phyloP scores from a whole-genome alignment of 2,797 vertebrate species.

The Etheostoma perlongum region DNA sequence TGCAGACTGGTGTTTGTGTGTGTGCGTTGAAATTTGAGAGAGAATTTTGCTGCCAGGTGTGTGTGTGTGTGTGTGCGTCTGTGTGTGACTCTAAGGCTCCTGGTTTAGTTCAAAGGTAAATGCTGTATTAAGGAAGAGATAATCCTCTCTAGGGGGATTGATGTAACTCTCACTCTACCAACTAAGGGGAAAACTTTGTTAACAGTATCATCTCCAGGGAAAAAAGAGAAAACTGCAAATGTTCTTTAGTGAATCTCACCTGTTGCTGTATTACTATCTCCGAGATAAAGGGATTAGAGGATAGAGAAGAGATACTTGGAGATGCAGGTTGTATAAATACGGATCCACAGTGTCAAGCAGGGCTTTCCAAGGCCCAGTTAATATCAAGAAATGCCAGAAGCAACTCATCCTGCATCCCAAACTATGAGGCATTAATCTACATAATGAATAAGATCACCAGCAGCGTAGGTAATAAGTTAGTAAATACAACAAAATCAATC shows the following conservation, averaged over 20 bases:
- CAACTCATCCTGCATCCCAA: conserved; percentile 2
- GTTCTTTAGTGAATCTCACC: conserved; percentile 55
- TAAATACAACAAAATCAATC: too few species aligned
- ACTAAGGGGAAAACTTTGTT: conserved; percentile 58
- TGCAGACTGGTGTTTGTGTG: conserved; percentile 29
- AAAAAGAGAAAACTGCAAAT: conserved; percentile 26
- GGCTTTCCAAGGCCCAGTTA: conserved; percentile 7
- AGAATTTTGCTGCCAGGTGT: conserved; percentile 44
- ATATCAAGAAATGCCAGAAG: conserved; percentile 23
- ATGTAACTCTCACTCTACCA: conserved; percentile 39
- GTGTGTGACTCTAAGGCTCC: conserved; percentile 18
- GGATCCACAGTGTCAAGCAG: conserved; percentile 3
- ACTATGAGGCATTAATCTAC: conserved; percentile 11
- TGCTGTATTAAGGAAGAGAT: conserved; percentile 48
- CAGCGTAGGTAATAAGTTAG: neutral
- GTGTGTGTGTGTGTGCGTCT: conserved; percentile 20
- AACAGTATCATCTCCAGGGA: conserved; percentile 45
- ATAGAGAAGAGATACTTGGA: conserved; percentile 54
- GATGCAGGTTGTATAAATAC: conserved; percentile 49
- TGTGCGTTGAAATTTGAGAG: conserved; percentile 48
- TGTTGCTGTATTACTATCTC: conserved; percentile 42
- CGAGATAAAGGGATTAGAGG: conserved; percentile 61
- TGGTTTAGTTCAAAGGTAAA: conserved; percentile 61
- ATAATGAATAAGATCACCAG: conserved; percentile 6
- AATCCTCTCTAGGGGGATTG: conserved; percentile 53